phyloP scores from a whole-genome alignment of 2,113 vertebrate genomes.

The Hipposideros armiger region DNA sequence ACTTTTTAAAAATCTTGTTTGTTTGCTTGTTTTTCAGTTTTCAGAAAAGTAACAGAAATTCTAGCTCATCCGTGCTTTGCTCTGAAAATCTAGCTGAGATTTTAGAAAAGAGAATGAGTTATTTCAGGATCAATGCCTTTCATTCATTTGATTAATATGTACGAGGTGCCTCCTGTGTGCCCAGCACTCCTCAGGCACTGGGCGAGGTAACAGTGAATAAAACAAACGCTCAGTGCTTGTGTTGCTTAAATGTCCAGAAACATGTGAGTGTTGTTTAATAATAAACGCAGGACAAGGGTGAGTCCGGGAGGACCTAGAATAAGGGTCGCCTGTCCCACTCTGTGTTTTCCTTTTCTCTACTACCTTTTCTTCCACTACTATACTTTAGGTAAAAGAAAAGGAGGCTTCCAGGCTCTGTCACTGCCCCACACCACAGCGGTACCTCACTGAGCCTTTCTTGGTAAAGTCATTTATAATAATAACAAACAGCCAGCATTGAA shows the following conservation, averaged over 20 bases:
- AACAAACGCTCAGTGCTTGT: not conserved
- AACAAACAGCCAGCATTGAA: not conserved
- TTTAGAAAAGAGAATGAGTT: not conserved
- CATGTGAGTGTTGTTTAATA: not conserved
- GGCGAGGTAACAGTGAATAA: not conserved
- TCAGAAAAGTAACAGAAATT: slow-evolving; percentile 48
- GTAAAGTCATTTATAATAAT: slow-evolving; percentile 14
- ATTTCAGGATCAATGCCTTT: not conserved
- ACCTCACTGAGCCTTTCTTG: not conserved
- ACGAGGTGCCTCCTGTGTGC: not conserved
- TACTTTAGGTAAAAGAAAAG: slow-evolving; percentile 2
- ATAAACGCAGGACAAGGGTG: not conserved
- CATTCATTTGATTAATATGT: not conserved
- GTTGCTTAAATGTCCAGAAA: not conserved
- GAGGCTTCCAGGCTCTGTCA: not conserved
- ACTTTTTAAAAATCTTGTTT: not conserved
- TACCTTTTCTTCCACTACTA: not conserved
- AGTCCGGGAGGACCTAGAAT: not conserved
- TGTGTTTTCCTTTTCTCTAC: not conserved
- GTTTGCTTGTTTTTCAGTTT: not conserved
- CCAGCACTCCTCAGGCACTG: not conserved
- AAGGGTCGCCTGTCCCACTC: not conserved
- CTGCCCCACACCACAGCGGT: not conserved
- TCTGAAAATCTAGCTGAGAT: not conserved
- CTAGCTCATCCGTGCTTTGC: slow-evolving; percentile 37